A percentile compares a stretch with the other conserved stretches of the same genome.
Conservation (phyloP, 92 coral and sea anemone species). For the Hydrozoanthus gracilis region DNA sequence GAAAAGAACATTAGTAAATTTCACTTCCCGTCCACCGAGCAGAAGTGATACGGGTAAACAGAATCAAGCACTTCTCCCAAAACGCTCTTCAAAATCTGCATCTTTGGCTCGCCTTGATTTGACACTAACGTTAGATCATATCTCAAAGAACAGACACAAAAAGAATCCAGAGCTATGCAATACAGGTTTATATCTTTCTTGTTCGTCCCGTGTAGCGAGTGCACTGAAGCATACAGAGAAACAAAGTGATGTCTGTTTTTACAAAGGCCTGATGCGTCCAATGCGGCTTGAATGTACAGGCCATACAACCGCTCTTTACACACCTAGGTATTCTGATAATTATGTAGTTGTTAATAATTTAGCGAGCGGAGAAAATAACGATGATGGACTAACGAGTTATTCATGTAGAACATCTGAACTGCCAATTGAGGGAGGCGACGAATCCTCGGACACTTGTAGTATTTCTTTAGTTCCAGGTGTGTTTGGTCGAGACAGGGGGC, state of each 20-base stretch:
- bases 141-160: neutral
- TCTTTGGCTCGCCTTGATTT: slow-evolving; percentile 31
- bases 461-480: slow-evolving; percentile 84
- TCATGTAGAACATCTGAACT: slow-evolving; percentile 21
- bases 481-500: slow-evolving; percentile 64
- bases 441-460: slow-evolving; percentile 62
- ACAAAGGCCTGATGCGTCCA: slow-evolving; percentile 64
- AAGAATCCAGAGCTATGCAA: neutral
- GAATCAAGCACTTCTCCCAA: neutral
- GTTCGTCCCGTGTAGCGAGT: slow-evolving; percentile 73
- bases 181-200: slow-evolving; percentile 7
- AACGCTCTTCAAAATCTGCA: slow-evolving; percentile 26
- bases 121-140: slow-evolving; percentile 23
- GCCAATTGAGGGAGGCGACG: neutral
- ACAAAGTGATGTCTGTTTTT: slow-evolving; percentile 64
- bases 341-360: neutral
- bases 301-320: neutral
- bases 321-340: neutral
- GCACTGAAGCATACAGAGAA: slow-evolving; percentile 74
- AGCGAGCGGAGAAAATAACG: neutral
- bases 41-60: neutral
- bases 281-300: slow-evolving; percentile 10
- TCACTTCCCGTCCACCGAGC: neutral
- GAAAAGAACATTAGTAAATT: neutral
- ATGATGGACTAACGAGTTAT: neutral